Percentiles rank a stretch among this genome's conserved stretches.
These are phyloP conservation scores for Virgularia gustaviana DNA, from an alignment of 92 coral and sea anemone genomes.

Conservation along the genomic window DNA sequence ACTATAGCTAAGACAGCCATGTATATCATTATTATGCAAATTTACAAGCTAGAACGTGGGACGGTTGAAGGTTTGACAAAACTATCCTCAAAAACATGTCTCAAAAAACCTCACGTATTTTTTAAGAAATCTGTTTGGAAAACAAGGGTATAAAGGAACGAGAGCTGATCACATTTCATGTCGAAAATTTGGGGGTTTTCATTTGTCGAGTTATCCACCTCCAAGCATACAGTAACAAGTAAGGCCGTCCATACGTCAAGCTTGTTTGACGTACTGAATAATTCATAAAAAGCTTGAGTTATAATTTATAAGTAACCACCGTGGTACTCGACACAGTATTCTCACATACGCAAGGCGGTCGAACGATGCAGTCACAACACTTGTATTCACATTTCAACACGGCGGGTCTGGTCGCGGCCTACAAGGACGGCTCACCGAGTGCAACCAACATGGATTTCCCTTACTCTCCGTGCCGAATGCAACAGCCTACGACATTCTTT, in stretches of 20 bases:
- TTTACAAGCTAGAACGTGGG: no score
- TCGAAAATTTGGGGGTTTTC: no score
- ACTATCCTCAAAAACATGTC: no score
- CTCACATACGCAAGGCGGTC: constrained; percentile 42
- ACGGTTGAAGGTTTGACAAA: no score
- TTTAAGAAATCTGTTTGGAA: no score
- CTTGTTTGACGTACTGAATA: constrained; percentile 99
- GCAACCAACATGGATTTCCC: constrained; percentile 85
- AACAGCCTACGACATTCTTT: constrained; percentile 65
- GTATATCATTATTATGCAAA: no score
- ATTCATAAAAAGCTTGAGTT: constrained; percentile 71
- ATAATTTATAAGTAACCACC: constrained; percentile 95
- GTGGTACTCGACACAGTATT: constrained; percentile 36
- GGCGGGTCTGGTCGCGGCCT: constrained; percentile 60
- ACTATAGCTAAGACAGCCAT: no score
- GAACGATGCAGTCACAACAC: constrained; percentile 98
- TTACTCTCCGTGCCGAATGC: constrained; percentile 97
- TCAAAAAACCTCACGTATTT: no score
- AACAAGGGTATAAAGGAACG: no score
- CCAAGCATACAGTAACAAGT: no score
- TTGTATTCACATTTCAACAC: constrained; percentile 82
- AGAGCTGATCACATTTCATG: no score
- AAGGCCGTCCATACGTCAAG: constrained; percentile 86
- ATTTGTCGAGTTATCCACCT: no score
- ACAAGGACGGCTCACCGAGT: constrained; percentile 67